Conservation (phyloP, 2,888 invertebrate species). For the Lacanobia wlatinum region DNA sequence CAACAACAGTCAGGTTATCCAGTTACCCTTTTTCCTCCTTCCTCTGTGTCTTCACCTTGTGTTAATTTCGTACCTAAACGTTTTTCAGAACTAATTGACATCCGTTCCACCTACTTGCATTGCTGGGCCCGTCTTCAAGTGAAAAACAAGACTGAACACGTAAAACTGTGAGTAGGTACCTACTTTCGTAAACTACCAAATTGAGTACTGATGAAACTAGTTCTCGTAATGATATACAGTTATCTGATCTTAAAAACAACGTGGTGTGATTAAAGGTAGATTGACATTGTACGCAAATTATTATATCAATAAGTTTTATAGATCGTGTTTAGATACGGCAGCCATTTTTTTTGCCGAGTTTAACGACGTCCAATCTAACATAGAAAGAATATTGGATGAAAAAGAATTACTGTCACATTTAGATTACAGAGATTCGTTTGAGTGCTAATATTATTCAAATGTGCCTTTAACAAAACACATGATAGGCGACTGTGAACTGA, state of each 20-base stretch:
- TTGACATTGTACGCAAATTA: too few relatives aligned
- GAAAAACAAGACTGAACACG: too few relatives aligned
- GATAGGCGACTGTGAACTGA: neutral
- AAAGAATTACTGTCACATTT: neutral
- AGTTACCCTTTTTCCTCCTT: too few relatives aligned
- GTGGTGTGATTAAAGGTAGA: too few relatives aligned
- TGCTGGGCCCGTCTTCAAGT: slow-evolving; percentile 4
- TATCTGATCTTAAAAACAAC: too few relatives aligned
- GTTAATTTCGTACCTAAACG: slow-evolving; percentile 8
- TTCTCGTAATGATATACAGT: neutral
- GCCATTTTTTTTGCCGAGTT: too few relatives aligned
- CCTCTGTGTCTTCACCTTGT: slow-evolving; percentile 4
- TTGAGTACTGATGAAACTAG: slow-evolving; percentile 3
- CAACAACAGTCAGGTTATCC: too few relatives aligned
- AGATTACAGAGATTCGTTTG: slow-evolving; percentile 2
- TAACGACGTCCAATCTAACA: neutral
- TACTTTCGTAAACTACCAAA: neutral
- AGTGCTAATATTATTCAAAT: slow-evolving; percentile 1
- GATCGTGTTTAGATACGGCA: too few relatives aligned
- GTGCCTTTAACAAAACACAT: neutral
- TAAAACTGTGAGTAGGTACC: too few relatives aligned
- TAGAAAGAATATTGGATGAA: neutral
- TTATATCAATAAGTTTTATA: too few relatives aligned
- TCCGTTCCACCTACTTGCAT: neutral
- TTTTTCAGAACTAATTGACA: slow-evolving; percentile 10